Base-by-base conservation (phyloP, 2,888 invertebrate species). In the Drosophila greeni region DNA sequence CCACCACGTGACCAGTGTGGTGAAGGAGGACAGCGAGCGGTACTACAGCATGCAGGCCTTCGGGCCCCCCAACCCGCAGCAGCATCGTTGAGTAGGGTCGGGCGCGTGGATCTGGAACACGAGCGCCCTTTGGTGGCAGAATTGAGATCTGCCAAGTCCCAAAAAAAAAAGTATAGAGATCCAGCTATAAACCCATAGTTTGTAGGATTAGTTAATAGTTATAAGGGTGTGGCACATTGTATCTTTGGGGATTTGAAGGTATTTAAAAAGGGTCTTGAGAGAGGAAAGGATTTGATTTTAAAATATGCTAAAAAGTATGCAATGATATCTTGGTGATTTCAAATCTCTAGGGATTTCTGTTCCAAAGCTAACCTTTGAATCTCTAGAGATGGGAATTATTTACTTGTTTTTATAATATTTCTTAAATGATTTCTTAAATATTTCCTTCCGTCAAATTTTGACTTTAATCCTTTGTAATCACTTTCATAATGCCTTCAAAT, bases 1-100 rank as follows among this genome's bases (percentile, higher is more conserved):
- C 88, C 93, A 94, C 78, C 95, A 95, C 87, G 92, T 95, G 70
- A 95, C 94, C 52, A 94, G 93, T 78, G 92, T 95, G 43, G 94
- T 94, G 67, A 90, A 91, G 37, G 91, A 91, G 58, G 94, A 94
- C 82, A 90, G 91, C 67, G 90, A 91, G 55, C 90, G 92, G 67
- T 93, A 92, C 76, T 92, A 91, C 85, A 93, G 93, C 39, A 90
- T 94, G 77, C 92, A 93, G 85, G 92, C 93, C 24, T 90, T 92
- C 76, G 91, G 93, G 11, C 84, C 88, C 14, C 60, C 69, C 11
- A 76, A 82, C 65, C 57, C 77, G 8, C 76, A 85, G 57, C 86
- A 85, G 77, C 86, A 87, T 75, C 87, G 86, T 79, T 88, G 86
- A 83, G 82, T 76, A 80, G 72, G 65, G 67, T 72, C 74, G 75